Base-by-base conservation (phyloP, 1,140 invertebrate genomes). In the Ips nitidus region DNA sequence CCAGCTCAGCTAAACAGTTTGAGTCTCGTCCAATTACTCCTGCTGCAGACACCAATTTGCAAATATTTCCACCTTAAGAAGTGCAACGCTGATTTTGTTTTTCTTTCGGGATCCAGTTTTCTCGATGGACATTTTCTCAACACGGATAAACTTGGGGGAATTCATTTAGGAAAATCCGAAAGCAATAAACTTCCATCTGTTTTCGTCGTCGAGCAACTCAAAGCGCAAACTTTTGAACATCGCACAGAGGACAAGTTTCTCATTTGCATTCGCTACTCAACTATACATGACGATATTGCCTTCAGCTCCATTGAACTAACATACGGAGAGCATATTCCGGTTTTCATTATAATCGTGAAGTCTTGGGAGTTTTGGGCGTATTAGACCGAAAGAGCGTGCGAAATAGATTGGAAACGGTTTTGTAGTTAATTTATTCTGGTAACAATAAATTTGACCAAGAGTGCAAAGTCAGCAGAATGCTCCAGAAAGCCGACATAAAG, bases 371-470 rank as follows among this genome's bases (percentile, higher is more conserved):
- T 50, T 50, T 22, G 22, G 22, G 22, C 22, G 22, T 22, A 22
- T 22, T 22, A 0, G 22, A 22, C 22, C 22, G 22, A 22, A 22
- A 0, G 1, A 8, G 3, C 7, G 45, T 50, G 45, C 45, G 6
- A 50, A 22, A 50, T 50, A 50, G 45, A 50, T 50, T 50, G 45
- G 3, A 22, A 50, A 50, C 22, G 6, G 45, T 50, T 50, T 22
- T 50, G 22, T 50, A 55, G 8, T 60, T 60, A 60, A 60, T 60
- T 60, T 60, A 60, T 60, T 41, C 58, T 22, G 36, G 42, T 2
- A 42, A 45, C 42, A 60, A 60, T 60, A 60, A 60, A 60, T 60
- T 42, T 60, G 58, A 60, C 58, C 41, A 60, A 60, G 55, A 8
- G 41, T 42, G 58, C 58, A 45, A 60, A 60, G 41, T 60, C 58